Base-by-base conservation (phyloP, 2,888 invertebrate genomes). In the Pemphredon lugubris region DNA sequence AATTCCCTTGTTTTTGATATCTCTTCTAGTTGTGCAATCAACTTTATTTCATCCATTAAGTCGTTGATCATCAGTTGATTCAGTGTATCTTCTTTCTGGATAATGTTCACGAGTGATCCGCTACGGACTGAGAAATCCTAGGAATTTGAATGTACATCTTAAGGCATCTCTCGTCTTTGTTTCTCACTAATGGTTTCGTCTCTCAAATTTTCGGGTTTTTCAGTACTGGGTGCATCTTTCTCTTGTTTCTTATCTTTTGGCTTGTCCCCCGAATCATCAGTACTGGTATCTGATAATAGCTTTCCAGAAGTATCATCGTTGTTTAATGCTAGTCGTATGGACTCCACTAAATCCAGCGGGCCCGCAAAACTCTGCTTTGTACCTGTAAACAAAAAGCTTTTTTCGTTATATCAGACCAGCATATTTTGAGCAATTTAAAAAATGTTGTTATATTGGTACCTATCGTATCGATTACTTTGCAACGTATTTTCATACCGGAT, bases 331-430 rank as follows among this genome's bases (percentile, higher is more conserved):
- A 91, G 91, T 79, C 92, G 92, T 69, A 94, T 92, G 4, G 93
- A 92, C 73, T 93, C 91, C 77, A 94, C 91, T 78, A 93, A 83
- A 67, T 92, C 90, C 45, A 92, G 90, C 5, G 93, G 92, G 78
- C 93, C 93, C 30, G 91, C 90, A 83, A 92, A 91, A 74, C 92
- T 92, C 77, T 92, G 88, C 90, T 94, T 94, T 80, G 92, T 92
- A 89, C 94, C 94, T 94, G 91, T 21, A 59, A 42, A 26, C 6
- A 47, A 34, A 34, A 2, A 30, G 6, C 6, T 9, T 30, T 30
- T 9, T 30, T 30, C 9, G 1, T 30, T 9, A 9, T 30, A 30
- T 11, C 9, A n/a, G n/a, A 34, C 1, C 34, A 59, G 2, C 5
- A 16, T 7, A 20, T 40, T 23, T 37, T n/a, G 32, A 21, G 11